Conservation (phyloP, 2,888 invertebrate species). For the Meandrusa payeni region DNA sequence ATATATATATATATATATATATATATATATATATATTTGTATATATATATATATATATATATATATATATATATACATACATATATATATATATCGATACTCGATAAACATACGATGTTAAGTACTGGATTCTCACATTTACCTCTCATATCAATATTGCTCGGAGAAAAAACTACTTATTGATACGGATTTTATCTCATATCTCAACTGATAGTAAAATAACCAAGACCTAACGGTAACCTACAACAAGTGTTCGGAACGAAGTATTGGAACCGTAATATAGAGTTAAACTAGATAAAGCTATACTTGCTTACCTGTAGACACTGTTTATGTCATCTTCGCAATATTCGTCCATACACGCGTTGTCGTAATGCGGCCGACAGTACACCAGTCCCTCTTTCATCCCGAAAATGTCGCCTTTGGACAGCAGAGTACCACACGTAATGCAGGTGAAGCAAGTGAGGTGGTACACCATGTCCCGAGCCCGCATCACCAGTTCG, state of each 20-base stretch:
- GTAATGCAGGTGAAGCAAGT: conserved; percentile 94
- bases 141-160: no score
- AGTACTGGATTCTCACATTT: no score
- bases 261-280: no score
- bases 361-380: conserved; percentile 78
- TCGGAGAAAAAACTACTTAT: no score
- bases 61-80: no score
- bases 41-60: not conserved
- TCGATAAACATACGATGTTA: no score
- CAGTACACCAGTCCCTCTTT: conserved; percentile 89
- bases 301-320: conserved; percentile 59
- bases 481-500: conserved; percentile 94
- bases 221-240: no score
- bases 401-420: conserved; percentile 96
- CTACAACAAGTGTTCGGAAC: no score
- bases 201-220: no score
- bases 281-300: no score
- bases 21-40: not conserved
- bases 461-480: conserved; percentile 93
- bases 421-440: conserved; percentile 89
- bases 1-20: not conserved
- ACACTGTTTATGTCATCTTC: conserved; percentile 79
- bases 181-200: no score
- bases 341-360: conserved; percentile 83
- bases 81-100: no score